phyloP scores from a whole-genome alignment of 2,113 vertebrate species.

The Heliornis fulica region DNA sequence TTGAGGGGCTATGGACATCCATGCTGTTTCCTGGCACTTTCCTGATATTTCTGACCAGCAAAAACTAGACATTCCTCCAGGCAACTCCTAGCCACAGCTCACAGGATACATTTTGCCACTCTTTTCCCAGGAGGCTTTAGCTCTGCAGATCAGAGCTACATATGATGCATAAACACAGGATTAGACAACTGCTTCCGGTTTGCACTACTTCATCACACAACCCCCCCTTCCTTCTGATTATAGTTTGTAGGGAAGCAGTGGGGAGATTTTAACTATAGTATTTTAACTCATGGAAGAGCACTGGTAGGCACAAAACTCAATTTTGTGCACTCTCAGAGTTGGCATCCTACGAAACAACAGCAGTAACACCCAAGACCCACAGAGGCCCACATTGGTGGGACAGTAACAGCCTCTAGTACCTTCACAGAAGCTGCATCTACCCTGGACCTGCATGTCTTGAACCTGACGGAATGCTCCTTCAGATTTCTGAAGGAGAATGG shows the following conservation, averaged over 20 bases:
- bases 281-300: neutral
- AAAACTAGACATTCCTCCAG: neutral
- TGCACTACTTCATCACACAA: neutral
- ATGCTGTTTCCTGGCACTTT: neutral
- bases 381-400: neutral
- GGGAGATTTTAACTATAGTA: neutral
- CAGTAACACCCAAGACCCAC: neutral
- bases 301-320: neutral
- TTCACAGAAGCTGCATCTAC: neutral
- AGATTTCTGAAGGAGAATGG: neutral
- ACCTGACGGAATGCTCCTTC: neutral
- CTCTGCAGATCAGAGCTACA: neutral
- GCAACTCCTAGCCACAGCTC: neutral
- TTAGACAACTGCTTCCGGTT: neutral
- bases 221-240: neutral
- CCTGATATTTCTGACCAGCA: neutral
- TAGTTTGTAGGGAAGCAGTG: neutral
- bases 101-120: neutral
- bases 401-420: neutral
- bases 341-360: neutral
- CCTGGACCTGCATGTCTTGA: neutral
- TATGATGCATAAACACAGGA: neutral
- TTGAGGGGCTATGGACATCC: fast-evolving
- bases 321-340: neutral
- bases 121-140: neutral